Evolutionary conservation across 2,888 invertebrate genomes (phyloP).

Genomic region (Ectemnius continuus): DNA sequence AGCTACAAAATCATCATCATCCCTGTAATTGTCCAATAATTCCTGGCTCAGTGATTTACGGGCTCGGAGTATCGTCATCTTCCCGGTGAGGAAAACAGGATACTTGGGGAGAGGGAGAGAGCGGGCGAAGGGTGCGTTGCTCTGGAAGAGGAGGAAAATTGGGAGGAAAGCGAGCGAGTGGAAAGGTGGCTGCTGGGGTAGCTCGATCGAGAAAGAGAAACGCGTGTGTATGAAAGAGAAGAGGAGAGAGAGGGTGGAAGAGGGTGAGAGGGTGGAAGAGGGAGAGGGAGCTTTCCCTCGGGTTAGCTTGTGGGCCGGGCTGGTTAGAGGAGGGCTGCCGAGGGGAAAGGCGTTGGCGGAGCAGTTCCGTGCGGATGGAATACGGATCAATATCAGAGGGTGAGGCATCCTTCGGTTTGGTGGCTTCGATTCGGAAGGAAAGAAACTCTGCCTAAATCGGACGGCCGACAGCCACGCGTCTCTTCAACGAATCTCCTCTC

Average conservation of each 20-base stretch:
- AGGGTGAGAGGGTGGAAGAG: no score
- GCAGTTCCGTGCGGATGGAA: slow-evolving; percentile 63
- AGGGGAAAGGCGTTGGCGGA: slow-evolving; percentile 55
- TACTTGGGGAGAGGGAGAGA: background rate
- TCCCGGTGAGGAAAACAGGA: background rate
- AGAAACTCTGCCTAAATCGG: slow-evolving; percentile 31
- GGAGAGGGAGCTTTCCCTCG: background rate
- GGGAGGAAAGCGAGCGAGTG: background rate
- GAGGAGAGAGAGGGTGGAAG: background rate
- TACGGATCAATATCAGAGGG: slow-evolving; percentile 71
- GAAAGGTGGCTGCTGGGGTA: background rate
- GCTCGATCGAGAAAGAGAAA: background rate
- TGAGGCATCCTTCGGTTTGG: slow-evolving; percentile 62
- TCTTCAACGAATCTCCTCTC: slow-evolving; percentile 7
- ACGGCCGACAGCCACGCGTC: slow-evolving; percentile 20
- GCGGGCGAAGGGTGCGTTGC: background rate
- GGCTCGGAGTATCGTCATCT: background rate
- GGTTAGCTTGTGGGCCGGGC: no score
- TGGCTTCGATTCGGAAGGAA: slow-evolving; percentile 57
- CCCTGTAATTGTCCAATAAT: background rate
- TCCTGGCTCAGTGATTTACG: background rate
- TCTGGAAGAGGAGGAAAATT: background rate
- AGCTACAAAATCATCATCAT: no score
- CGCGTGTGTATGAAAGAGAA: background rate
- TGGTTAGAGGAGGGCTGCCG: slow-evolving; percentile 10